Conservation (phyloP, 2,113 vertebrate genomes). For the Orycteropus afer region DNA sequence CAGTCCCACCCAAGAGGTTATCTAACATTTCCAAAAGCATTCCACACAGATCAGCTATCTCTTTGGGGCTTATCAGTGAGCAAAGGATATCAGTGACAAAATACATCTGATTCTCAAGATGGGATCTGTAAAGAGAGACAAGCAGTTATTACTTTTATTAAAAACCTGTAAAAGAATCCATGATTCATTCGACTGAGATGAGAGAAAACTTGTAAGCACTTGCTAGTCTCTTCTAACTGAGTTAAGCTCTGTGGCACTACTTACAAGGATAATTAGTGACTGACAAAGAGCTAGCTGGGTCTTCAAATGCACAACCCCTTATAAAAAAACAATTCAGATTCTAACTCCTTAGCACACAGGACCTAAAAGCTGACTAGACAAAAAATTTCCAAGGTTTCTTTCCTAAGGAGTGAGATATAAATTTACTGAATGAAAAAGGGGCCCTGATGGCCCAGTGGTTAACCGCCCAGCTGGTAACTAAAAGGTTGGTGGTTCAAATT, state of each 20-base stretch:
- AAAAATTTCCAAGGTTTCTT: not conserved
- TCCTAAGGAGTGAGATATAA: not conserved
- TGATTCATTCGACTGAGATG: not conserved
- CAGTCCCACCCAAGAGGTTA: not conserved
- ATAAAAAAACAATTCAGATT: not conserved
- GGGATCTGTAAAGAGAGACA: not conserved
- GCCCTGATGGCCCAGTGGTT: not conserved
- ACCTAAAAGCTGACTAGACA: not conserved
- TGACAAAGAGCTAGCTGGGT: not conserved
- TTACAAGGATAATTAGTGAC: not conserved
- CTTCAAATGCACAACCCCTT: not conserved
- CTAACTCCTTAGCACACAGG: not conserved
- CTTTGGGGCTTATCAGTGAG: not conserved
- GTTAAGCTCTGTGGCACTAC: not conserved
- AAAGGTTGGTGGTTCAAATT: not conserved
- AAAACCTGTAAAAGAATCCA: constrained; percentile 45
- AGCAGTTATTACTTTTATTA: constrained; percentile 33
- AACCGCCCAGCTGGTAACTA: not conserved
- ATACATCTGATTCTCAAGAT: not conserved
- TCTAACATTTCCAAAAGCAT: constrained; percentile 26
- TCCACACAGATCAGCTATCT: not conserved
- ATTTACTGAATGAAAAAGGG: not conserved
- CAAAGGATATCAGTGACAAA: constrained; percentile 5
- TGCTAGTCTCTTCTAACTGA: not conserved
- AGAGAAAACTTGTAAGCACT: not conserved